Percentiles rank a stretch among this genome's conserved stretches.
Evolutionary conservation across 2,113 vertebrate genomes (phyloP).

Genomic region (Phalacrocorax carbo): DNA sequence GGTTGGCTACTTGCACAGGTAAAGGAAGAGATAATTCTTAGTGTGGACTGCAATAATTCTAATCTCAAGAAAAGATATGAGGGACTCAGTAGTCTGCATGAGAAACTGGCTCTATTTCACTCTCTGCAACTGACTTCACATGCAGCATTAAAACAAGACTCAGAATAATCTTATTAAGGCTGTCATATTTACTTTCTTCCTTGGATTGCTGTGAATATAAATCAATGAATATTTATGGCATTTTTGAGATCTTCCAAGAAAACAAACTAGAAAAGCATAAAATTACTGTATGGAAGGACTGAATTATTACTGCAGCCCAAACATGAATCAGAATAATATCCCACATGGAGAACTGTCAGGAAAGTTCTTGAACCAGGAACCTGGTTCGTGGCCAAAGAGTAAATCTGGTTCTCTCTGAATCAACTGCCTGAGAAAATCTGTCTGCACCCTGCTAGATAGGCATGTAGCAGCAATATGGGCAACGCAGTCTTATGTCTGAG

Average conservation of each 20-base stretch:
- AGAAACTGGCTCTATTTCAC: background rate
- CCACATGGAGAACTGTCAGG: conserved; percentile 15
- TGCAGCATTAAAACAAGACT: background rate
- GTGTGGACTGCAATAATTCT: background rate
- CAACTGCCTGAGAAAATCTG: conserved; percentile 44
- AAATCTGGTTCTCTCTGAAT: conserved; percentile 53
- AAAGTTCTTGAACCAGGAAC: conserved; percentile 49
- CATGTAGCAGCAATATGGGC: background rate
- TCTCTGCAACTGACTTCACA: background rate
- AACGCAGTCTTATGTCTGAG: background rate
- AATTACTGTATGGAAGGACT: conserved; percentile 24
- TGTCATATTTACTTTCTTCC: background rate
- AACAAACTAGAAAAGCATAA: conserved; percentile 31
- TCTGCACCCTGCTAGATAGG: background rate
- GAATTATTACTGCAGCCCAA: conserved; percentile 34
- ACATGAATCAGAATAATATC: conserved; percentile 47
- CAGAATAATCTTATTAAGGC: background rate
- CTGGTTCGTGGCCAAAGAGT: conserved; percentile 22
- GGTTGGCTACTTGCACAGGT: background rate
- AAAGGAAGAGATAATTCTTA: background rate
- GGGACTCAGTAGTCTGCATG: background rate
- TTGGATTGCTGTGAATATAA: background rate
- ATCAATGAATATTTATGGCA: conserved; percentile 21
- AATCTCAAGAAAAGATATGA: background rate
- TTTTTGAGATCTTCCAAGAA: conserved; percentile 42